A percentile compares a stretch with the other conserved stretches of the same genome.
These are phyloP conservation scores for Acanthis flammea DNA, from an alignment of 2,797 vertebrate species.

Conservation along the genomic window DNA sequence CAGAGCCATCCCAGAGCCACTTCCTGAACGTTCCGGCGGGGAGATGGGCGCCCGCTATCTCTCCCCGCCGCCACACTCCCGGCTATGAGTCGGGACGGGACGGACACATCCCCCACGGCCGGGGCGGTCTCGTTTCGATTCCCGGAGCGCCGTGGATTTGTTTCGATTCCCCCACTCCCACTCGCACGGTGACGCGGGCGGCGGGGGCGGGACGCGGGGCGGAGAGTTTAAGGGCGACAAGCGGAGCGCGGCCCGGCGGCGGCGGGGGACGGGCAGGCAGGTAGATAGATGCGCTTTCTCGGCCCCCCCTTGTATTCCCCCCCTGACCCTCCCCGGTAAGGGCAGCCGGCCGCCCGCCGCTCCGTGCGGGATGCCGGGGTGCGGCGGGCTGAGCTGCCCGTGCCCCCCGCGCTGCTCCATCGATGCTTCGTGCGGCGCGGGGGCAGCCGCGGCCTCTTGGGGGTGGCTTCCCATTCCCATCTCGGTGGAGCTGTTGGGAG, in stretches of 20 bases:
- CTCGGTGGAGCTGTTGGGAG: background rate
- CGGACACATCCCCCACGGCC: too few species aligned
- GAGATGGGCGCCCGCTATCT: accelerated
- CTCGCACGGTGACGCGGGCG: background rate
- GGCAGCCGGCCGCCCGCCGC: background rate
- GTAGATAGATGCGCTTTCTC: background rate
- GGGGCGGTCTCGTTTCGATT: background rate
- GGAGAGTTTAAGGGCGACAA: background rate
- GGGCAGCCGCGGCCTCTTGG: background rate
- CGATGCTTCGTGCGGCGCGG: background rate
- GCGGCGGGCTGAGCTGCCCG: background rate
- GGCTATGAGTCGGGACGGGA: accelerated
- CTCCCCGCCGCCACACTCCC: too few species aligned
- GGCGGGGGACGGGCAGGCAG: background rate
- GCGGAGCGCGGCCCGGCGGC: background rate
- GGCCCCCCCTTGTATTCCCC: background rate
- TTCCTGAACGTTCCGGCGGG: background rate
- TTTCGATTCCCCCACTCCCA: background rate
- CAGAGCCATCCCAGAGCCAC: background rate
- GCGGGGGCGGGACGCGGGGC: background rate
- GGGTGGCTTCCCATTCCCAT: background rate
- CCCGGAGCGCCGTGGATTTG: background rate
- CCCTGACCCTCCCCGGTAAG: accelerated
- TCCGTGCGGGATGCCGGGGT: background rate
- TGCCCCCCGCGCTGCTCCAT: background rate